Base-by-base conservation (phyloP, 1,140 invertebrate genomes). In the Drepana arcuata region DNA sequence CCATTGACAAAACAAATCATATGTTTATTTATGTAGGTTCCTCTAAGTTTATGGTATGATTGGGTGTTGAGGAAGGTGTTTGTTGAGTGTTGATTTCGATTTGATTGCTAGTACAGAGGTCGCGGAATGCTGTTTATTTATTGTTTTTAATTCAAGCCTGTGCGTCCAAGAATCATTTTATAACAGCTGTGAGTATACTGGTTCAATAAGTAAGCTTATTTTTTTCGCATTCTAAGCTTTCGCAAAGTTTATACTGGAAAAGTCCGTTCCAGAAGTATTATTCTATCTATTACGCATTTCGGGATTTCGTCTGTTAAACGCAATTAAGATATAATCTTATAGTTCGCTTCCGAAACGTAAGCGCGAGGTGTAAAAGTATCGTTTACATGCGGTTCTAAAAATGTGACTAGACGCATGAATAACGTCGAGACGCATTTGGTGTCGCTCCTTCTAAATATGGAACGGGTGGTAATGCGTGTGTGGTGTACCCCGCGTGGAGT, bases 11-110 rank as follows among this genome's bases (percentile, higher is more conserved):
- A 44, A 51, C 54, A 71, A 68, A 79, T 72, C 67, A 74, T 79
- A 79, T 73, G 77, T 81, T 78, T 81, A 74, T 77, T 73, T 75
- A 77, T 78, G 68, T 78, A 78, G 66, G 64, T 73, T 75, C 48
- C 51, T 81, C 73, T 77, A 42, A 63, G 58, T 67, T 63, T 77
- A 71, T 77, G 74, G 62, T 61, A 64, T 73, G 68, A 70, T 80
- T 75, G 71, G 73, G 64, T 79, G 68, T 72, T 65, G 58, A 23
- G 39, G 42, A 39, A 74, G 62, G 66, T 72, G 67, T 75, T 79
- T 74, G 67, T 75, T 72, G 63, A 68, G 65, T 79, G 72, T 79
- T 79, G 72, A 78, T 26, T 26, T 26, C n/a, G n/a, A n/a, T n/a
- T 4, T 21, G 24, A 26, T 77, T 72, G 57, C 64, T 62, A 77